These are phyloP conservation scores for Neopipo cinnamomea DNA, from an alignment of 2,113 vertebrate genomes.

Conservation along the genomic window DNA sequence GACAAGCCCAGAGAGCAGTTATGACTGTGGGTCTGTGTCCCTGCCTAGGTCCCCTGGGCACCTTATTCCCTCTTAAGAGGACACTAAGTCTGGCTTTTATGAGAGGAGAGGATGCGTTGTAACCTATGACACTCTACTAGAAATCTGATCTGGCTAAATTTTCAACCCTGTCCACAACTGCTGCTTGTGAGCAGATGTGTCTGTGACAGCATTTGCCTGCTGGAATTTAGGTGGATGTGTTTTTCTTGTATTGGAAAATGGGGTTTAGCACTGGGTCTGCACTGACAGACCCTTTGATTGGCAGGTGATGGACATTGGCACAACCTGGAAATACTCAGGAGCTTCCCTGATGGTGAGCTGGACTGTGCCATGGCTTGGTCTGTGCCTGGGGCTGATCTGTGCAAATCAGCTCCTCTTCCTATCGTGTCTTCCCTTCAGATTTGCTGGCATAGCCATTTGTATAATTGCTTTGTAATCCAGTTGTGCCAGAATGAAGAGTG, in stretches of 20 bases:
- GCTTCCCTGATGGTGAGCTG: neutral
- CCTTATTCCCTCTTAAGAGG: neutral
- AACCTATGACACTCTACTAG: neutral
- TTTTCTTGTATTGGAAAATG: neutral
- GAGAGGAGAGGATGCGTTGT: neutral
- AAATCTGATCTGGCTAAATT: neutral
- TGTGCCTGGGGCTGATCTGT: neutral
- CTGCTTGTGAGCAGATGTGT: neutral
- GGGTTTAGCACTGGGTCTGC: neutral
- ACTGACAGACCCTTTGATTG: neutral
- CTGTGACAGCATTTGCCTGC: accelerated
- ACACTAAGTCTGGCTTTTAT: neutral
- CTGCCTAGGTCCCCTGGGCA: neutral
- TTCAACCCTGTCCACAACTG: neutral
- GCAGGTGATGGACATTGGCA: neutral
- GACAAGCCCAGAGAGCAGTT: neutral
- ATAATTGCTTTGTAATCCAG: neutral
- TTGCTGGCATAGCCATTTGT: neutral
- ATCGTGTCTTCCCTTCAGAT: neutral
- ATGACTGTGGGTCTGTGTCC: neutral
- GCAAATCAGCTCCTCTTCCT: neutral
- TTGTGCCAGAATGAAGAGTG: neutral
- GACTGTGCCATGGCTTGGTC: neutral
- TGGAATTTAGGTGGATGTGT: neutral
- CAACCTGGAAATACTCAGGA: neutral